Evolutionary conservation across 2,797 vertebrate genomes (phyloP).

Genomic region (Trachops cirrhosus): DNA sequence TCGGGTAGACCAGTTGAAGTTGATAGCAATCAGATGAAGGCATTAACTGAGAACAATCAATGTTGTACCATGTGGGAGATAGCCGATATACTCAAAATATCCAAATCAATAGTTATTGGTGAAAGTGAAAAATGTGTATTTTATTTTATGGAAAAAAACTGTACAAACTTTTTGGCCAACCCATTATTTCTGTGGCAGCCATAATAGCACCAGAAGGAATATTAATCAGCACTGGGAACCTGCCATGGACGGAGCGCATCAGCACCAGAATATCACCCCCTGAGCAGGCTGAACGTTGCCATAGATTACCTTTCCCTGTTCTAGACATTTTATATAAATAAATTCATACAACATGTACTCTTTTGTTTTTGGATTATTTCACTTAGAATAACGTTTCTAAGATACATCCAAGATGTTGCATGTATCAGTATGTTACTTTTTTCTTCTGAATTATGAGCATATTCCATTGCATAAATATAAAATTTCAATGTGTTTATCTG

Average conservation of each 20-base stretch:
- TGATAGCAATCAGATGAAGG: not conserved
- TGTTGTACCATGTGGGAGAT: not conserved
- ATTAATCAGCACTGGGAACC: not conserved
- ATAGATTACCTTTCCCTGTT: not conserved
- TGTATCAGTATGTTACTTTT: not conserved
- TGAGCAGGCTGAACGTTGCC: not conserved
- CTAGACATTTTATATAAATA: not conserved
- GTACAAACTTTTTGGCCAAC: not conserved
- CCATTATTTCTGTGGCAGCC: not conserved
- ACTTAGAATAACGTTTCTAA: not conserved
- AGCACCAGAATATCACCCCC: not conserved
- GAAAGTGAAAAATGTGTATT: not conserved
- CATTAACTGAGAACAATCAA: not conserved
- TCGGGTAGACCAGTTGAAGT: not conserved
- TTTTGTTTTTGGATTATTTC: not conserved
- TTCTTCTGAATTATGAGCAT: not conserved
- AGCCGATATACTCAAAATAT: not conserved
- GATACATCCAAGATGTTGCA: not conserved
- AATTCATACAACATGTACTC: not conserved
- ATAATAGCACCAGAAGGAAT: not conserved
- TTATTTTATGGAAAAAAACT: not conserved
- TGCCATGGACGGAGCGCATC: not conserved
- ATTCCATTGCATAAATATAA: not conserved
- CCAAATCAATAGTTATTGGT: not conserved
- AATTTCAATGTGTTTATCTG: not conserved